Percentiles rank a stretch among this genome's conserved stretches.
phyloP scores from a whole-genome alignment of 2,888 invertebrate species.

The Noctua janthe region DNA sequence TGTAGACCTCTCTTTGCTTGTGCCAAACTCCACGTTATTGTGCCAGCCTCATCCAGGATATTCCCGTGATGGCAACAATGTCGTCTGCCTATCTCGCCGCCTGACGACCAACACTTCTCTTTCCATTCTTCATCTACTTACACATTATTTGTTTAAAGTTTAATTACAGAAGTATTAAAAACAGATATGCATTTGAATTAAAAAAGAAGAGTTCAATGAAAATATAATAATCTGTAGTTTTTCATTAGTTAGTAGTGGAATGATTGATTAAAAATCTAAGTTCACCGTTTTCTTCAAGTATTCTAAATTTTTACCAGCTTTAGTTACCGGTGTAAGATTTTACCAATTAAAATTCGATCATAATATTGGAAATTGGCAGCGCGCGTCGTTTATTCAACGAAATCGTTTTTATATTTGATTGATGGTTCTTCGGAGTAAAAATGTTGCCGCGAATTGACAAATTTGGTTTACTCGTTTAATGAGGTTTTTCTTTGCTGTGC shows the following conservation, averaged over 20 bases:
- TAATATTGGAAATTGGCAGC: conserved; percentile 59
- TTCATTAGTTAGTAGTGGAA: neutral
- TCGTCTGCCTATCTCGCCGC: too few species aligned
- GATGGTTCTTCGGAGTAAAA: conserved; percentile 71
- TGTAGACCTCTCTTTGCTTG: too few species aligned
- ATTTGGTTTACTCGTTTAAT: conserved; percentile 65
- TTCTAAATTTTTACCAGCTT: neutral
- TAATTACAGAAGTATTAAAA: neutral
- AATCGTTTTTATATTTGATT: conserved; percentile 76
- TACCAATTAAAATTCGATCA: conserved; percentile 71
- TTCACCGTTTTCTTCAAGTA: conserved; percentile 12
- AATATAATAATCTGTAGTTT: neutral
- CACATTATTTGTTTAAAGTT: neutral
- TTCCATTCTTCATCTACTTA: neutral
- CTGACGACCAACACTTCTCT: too few species aligned
- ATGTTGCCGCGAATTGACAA: conserved; percentile 66
- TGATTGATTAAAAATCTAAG: conserved; percentile 26
- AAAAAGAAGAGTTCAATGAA: neutral
- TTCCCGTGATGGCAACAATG: too few species aligned
- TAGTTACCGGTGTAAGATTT: conserved; percentile 21
- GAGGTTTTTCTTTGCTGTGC: conserved; percentile 39
- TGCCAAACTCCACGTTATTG: too few species aligned
- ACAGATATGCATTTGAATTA: neutral
- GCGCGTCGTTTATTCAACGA: conserved; percentile 67
- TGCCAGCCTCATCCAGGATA: too few species aligned